Evolutionary conservation across 2,113 vertebrate species (phyloP), one percentile per base, ranked within the genome.

Genomic region (Callopanchax toddi): DNA sequence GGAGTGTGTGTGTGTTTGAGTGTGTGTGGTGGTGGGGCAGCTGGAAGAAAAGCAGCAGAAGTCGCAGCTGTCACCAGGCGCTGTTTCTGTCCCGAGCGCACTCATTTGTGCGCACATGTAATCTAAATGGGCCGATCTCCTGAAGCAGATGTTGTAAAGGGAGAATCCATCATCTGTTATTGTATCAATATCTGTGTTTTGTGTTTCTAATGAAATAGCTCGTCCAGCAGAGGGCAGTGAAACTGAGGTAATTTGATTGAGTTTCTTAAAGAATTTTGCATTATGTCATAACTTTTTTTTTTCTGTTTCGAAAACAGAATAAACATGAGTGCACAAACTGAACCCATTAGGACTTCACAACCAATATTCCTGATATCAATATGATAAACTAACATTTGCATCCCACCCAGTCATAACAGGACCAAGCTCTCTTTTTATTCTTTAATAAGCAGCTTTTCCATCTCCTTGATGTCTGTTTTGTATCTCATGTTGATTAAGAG

Each of bases 141-240:
- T 20, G 7, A 40, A 17, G 39, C 64, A 48, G 37, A 56, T 64
- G 44, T 46, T 29, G 39, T 16, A 0, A 1, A 42, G 16, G 21
- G 37, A 7, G 15, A 39, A 29, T 23, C 21, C 12, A 3, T 21
- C n/a, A 4, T 52, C 44, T 43, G 21, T 15, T 17, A 29, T 51
- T 44, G n/a, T 39, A 11, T 46, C 44, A 21, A 7, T 17, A 11
- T 62, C 74, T 50, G 11, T 52, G 32, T 39, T 12, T 53, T 51
- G 23, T 50, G 20, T 36, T 42, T 64, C 79, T 58, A 58, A 55
- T 79, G 62, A 70, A 75, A 64, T 68, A 6, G 48, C 34, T 71
- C 63, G 78, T 82, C 82, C 82, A 86, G 82, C 74, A 89, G 87
- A 82, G 84, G 84, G 87, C 83, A 83, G 82, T 75, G 68, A 70